A percentile compares a stretch with the other conserved stretches of the same genome.
Evolutionary conservation across 2,888 invertebrate genomes (phyloP).

Genomic region (Stegophylla sp.): DNA sequence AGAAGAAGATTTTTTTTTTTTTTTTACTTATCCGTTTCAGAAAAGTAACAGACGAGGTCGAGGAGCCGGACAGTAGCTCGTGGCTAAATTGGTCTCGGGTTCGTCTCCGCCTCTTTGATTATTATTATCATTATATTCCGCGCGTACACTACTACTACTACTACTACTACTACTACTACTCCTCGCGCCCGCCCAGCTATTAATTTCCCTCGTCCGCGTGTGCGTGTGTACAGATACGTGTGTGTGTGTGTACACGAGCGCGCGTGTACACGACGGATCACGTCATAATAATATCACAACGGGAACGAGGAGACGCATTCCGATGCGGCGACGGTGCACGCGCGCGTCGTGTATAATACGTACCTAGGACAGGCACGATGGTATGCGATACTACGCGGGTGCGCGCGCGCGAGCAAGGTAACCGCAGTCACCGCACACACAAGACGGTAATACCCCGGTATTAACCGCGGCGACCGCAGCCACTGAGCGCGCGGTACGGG

Average conservation of each 20-base stretch:
- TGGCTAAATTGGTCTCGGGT: slow-evolving; percentile 57
- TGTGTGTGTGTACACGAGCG: background rate
- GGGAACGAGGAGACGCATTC: background rate
- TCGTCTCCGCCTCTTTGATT: slow-evolving; percentile 50
- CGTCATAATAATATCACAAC: background rate
- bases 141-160: slow-evolving; percentile 8
- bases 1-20: background rate
- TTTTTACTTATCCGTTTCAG: no score
- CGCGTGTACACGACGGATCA: background rate
- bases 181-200: slow-evolving; percentile 50
- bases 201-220: slow-evolving; percentile 38
- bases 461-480: no score
- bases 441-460: no score
- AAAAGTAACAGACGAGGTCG: slow-evolving; percentile 26
- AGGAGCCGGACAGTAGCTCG: slow-evolving; percentile 53
- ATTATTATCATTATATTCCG: slow-evolving; percentile 37
- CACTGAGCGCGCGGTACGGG: no score
- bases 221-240: background rate
- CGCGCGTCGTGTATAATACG: no score
- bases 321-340: no score
- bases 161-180: no score
- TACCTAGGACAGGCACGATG: no score
- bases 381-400: no score
- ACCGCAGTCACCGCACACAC: no score
- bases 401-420: no score